Evolutionary conservation across 2,113 vertebrate genomes (phyloP).

Genomic region (Dipodomys spectabilis): DNA sequence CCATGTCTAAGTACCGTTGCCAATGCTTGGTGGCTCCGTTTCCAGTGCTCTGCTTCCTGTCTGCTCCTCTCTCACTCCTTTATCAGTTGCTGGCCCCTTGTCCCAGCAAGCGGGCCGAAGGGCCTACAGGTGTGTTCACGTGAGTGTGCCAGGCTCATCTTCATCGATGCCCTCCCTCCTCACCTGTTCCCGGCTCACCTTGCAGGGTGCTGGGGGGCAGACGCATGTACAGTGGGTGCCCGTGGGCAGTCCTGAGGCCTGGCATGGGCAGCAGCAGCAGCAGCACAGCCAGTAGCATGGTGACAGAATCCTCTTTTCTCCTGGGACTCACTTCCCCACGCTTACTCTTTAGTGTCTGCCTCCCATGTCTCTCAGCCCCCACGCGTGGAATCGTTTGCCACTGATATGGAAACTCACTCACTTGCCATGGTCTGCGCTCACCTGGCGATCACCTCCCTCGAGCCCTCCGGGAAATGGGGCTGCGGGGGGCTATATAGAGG

Average conservation of each 20-base stretch:
- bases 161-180: background rate
- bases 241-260: background rate
- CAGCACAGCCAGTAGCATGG: constrained; percentile 60
- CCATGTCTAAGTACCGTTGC: background rate
- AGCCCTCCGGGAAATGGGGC: background rate
- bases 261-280: constrained; percentile 44
- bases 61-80: background rate
- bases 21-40: background rate
- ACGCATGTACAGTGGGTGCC: constrained; percentile 62
- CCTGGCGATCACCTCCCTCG: constrained; percentile 57
- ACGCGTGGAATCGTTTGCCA: background rate
- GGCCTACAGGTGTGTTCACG: background rate
- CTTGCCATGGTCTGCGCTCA: constrained; percentile 3
- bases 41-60: background rate
- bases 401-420: background rate
- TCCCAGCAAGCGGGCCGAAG: background rate
- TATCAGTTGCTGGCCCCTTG: background rate
- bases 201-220: constrained; percentile 73
- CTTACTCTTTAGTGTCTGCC: background rate
- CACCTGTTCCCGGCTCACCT: constrained; percentile 55
- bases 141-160: background rate
- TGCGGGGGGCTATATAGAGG: constrained; percentile 63
- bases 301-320: background rate
- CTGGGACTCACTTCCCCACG: background rate
- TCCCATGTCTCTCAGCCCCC: constrained; percentile 4